Evolutionary conservation across 2,797 vertebrate species (phyloP), one percentile per base, ranked within the genome.

Genomic region (Intellagama lesueurii): DNA sequence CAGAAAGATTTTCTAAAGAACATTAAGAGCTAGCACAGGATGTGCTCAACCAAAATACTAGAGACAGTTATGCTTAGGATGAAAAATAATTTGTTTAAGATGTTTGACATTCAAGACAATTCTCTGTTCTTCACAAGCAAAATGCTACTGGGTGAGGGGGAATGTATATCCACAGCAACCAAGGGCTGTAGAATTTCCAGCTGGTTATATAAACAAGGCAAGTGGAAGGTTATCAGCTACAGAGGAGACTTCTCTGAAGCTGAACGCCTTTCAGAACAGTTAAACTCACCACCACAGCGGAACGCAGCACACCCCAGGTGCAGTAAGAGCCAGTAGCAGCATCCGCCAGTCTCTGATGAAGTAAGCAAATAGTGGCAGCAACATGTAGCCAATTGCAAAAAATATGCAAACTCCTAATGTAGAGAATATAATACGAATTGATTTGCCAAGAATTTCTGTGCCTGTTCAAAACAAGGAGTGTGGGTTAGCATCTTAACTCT

Each of bases 211-310:
- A 89, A 64, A 83, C 78, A 87, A 60, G 81, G 72, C 1, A 2
- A 30, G 85, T 87, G 87, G 88, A 90, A 83, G 83, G 86, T 16
- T 14, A 64, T 80, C 83, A 56, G 90, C 80, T 52, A 83, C 87
- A 87, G 81, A 80, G 56, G 52, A 14, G 22, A 86, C 64, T 68
- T 83, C 87, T 84, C 80, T 5, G 0, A 60, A 86, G 91, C 84
- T 88, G 79, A 92, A 92, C 85, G 88, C 91, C 92, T 86, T 2
- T 88, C 76, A 88, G 84, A 8, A 4, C 0, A 66, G 88, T 85
- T 91, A 92, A 94, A 98, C 98, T 97, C 95, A 99, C 99, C 99
- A 99, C 98, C 98, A 99, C 7, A 99, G 94, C 0, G 95, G 97
- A 14, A 96, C 8, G 85, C 82, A 98, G 83, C 98, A 91, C 86